Conservation (phyloP, 1,140 invertebrate genomes). For the Bombus difficillimus region DNA sequence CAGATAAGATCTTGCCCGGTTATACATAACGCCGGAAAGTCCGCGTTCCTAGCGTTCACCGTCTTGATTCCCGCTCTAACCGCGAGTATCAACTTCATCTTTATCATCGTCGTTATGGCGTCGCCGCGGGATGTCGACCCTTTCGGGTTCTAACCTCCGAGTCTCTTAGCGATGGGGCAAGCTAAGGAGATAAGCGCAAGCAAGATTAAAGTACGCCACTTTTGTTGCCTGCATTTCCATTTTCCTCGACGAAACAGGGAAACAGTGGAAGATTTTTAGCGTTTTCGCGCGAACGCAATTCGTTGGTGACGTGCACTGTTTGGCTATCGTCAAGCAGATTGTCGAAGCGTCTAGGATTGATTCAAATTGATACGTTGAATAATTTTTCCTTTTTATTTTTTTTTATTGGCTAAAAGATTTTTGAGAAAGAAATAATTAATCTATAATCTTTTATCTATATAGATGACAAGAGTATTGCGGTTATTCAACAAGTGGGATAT, state of each 20-base stretch:
- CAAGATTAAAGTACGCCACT: constrained; percentile 8
- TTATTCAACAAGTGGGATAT: too few species aligned
- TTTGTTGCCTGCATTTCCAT: background rate
- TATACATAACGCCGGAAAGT: constrained; percentile 67
- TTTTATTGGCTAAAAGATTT: background rate
- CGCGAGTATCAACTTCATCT: constrained; percentile 65
- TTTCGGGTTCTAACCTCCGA: constrained; percentile 58
- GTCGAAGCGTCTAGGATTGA: background rate
- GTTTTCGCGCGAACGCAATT: background rate
- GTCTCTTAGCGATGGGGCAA: background rate
- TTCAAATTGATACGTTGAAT: background rate
- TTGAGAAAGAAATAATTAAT: too few species aligned
- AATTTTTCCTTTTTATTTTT: too few species aligned
- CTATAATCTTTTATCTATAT: too few species aligned
- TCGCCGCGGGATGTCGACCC: constrained; percentile 62
- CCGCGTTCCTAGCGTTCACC: constrained; percentile 48
- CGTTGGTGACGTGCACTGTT: too few species aligned
- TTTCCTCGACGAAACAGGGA: background rate
- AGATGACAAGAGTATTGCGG: too few species aligned
- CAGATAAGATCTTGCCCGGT: constrained; percentile 63
- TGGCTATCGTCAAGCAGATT: background rate
- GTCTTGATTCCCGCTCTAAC: constrained; percentile 31
- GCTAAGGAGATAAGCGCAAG: constrained; percentile 21
- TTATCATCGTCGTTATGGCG: constrained; percentile 64
- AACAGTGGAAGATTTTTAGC: background rate